phyloP scores from a whole-genome alignment of 2,113 vertebrate genomes.

The Machaerirhynchus nigripectus region DNA sequence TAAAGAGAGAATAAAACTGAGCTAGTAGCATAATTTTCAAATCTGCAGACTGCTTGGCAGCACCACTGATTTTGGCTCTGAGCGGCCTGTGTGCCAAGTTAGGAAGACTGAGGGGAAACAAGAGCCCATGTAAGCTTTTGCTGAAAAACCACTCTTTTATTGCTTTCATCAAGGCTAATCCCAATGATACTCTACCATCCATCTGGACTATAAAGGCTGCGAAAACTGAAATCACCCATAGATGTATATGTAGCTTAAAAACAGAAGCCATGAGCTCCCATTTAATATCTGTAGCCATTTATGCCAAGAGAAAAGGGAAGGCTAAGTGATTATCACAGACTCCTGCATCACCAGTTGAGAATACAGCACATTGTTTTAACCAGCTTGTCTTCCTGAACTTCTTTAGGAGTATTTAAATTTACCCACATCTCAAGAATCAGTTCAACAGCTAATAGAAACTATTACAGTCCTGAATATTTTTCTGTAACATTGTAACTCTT shows the following conservation, averaged over 20 bases:
- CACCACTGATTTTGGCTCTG: not conserved
- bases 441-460: not conserved
- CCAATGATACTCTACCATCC: not conserved
- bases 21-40: not conserved
- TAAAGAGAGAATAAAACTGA: not conserved
- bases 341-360: not conserved
- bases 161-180: not conserved
- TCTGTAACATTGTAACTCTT: not conserved
- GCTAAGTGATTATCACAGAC: not conserved
- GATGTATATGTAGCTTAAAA: not conserved
- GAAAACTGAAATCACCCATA: not conserved
- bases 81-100: not conserved
- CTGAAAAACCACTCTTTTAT: not conserved
- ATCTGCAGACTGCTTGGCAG: not conserved
- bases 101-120: not conserved
- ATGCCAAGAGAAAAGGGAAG: not conserved
- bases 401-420: not conserved
- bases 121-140: not conserved
- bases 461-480: not conserved
- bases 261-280: not conserved
- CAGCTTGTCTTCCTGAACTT: not conserved
- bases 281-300: not conserved
- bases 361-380: not conserved
- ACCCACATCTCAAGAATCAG: not conserved
- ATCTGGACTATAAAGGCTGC: not conserved